Evolutionary conservation across 2,797 vertebrate species (phyloP).

Genomic region (Antennarius maculatus): DNA sequence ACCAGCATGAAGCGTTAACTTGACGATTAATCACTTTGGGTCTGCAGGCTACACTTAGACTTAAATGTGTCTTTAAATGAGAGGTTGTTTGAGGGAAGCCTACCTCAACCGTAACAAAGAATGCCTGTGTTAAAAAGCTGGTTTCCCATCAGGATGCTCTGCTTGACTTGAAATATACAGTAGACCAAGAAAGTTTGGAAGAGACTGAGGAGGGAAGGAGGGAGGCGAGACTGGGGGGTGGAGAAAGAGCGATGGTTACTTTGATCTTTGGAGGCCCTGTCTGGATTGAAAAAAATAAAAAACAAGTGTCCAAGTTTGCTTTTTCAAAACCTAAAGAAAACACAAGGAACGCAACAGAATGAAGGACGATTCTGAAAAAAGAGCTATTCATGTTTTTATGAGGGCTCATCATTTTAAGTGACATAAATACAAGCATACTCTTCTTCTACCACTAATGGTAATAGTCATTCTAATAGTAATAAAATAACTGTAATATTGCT

Average conservation of each 20-base stretch:
- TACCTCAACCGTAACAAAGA: conserved; percentile 56
- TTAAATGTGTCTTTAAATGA: conserved; percentile 51
- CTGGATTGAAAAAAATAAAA: conserved; percentile 55
- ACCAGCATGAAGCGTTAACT: conserved; percentile 27
- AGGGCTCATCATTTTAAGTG: background rate
- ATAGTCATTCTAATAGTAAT: background rate
- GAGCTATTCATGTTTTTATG: background rate
- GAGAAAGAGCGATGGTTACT: conserved; percentile 77
- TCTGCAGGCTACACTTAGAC: conserved; percentile 31
- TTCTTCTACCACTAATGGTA: background rate
- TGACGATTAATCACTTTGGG: conserved; percentile 31
- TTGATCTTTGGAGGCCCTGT: conserved; percentile 78
- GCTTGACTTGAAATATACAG: conserved; percentile 76
- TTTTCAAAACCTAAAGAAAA: conserved; percentile 49
- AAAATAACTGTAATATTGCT: background rate
- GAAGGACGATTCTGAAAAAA: conserved; percentile 21
- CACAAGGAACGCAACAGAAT: conserved; percentile 30
- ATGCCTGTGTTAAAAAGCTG: conserved; percentile 67
- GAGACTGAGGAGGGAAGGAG: conserved; percentile 60
- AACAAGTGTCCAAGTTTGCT: conserved; percentile 45
- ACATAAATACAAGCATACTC: background rate
- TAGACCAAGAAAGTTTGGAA: conserved; percentile 72
- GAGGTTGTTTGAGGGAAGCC: conserved; percentile 50
- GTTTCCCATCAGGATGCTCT: conserved; percentile 70
- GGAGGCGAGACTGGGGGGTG: conserved; percentile 39